Evolutionary conservation across 2,888 invertebrate species (phyloP).

Genomic region (Penaeus monodon): DNA sequence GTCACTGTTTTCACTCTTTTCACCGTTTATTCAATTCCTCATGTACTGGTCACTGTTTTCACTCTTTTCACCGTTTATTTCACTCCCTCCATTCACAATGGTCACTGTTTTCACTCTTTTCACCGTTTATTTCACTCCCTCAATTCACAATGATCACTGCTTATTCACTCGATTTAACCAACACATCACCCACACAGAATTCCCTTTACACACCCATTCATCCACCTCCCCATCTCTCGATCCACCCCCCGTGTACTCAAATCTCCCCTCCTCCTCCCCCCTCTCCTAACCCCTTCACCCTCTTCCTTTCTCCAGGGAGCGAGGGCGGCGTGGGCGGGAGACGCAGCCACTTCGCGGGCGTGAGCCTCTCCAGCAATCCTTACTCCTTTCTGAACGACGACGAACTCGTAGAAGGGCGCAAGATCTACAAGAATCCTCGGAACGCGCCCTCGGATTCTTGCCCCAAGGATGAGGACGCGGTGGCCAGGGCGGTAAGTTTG

Average conservation of each 20-base stretch:
- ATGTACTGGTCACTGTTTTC: not conserved
- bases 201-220: not conserved
- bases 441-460: constrained; percentile 89
- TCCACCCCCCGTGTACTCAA: no score
- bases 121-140: no score
- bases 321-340: not conserved
- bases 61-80: no score
- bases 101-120: not conserved
- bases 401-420: constrained; percentile 44
- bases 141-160: no score
- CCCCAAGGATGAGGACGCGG: constrained; percentile 71
- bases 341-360: not conserved
- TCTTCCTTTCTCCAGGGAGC: not conserved
- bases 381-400: constrained; percentile 40
- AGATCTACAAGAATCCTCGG: constrained; percentile 86
- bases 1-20: no score
- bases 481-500: constrained; percentile 10
- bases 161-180: no score
- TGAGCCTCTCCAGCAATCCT: not conserved
- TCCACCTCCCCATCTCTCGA: not conserved
- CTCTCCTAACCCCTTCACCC: not conserved
- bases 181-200: no score
- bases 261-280: no score
- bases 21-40: no score
- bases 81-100: no score